Evolutionary conservation across 1,140 invertebrate genomes (phyloP).

Genomic region (Platorchestia sp.): DNA sequence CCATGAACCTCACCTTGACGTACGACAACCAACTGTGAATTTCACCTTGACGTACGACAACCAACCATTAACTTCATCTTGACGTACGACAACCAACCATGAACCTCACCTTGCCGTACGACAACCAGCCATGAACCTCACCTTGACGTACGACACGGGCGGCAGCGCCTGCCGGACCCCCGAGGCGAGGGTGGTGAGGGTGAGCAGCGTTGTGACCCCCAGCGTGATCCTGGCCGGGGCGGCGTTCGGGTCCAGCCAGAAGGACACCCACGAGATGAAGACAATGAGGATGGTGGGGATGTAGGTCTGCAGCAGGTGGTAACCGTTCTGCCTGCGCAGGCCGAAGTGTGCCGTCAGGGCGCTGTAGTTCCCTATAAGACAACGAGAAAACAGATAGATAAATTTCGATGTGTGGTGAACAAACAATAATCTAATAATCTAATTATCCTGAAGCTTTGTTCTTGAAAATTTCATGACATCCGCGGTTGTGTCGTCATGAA

Average conservation of each 20-base stretch:
- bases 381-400: no score
- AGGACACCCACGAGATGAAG: slow-evolving; percentile 78
- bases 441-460: no score
- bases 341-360: slow-evolving; percentile 75
- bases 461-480: no score
- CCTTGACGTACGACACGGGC: slow-evolving; percentile 11
- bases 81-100: no score
- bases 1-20: background rate
- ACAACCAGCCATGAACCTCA: background rate
- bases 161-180: slow-evolving; percentile 70
- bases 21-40: background rate
- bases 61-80: no score
- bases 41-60: no score
- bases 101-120: background rate
- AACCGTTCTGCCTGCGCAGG: slow-evolving; percentile 74
- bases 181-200: slow-evolving; percentile 74
- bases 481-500: no score
- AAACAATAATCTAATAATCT: no score
- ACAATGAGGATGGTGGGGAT: slow-evolving; percentile 78
- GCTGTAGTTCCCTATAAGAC: slow-evolving; percentile 72
- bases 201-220: slow-evolving; percentile 76
- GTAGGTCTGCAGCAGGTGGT: slow-evolving; percentile 78
- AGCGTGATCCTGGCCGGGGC: slow-evolving; percentile 77
- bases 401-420: no score
- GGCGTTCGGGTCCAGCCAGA: slow-evolving; percentile 78